Evolutionary conservation across 2,113 vertebrate species (phyloP), one percentile per base, ranked within the genome.

Genomic region (Psophia crepitans): DNA sequence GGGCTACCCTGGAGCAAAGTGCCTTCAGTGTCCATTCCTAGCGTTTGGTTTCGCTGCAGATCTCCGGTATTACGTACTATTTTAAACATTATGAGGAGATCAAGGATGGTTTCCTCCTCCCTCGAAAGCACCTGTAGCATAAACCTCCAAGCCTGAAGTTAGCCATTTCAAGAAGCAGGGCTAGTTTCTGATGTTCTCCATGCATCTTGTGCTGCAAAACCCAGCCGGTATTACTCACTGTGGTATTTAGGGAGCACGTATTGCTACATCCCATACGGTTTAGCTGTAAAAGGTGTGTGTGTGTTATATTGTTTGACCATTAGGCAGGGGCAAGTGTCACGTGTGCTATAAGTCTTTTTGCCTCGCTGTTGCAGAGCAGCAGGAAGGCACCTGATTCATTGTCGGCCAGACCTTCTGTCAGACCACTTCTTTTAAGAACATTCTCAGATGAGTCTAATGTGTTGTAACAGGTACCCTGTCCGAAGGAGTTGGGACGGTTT

Each of bases 401-500:
- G 98, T 98, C 98, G 97, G 53, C 99, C 98, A 98, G 94, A 98
- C 98, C 99, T 98, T 99, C 99, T 98, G 98, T 99, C 99, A 99
- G 98, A 98, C 99, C 99, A 96, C 99, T 99, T 97, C 99, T 99
- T 99, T 99, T 99, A 99, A 98, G 99, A 99, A 99, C 99, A 35
- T 99, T 99, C 99, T 99, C 99, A 99, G 99, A 99, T 93, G 99
- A 99, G 95, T 99, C 99, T 99, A 99, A 98, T 99, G 96, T 99
- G 97, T 97, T 98, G 96, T 99, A 99, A 99, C 99, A 99, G 99
- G 99, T 99, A 99, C 98, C 98, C 94, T 97, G 95, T 96, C 93
- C 18, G 10, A 95, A 97, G 97, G 92, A 97, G 97, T 92, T 83
- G 97, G 97, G 97, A 94, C 97, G 97, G 96, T 96, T 95, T 97